Evolutionary conservation across 2,888 invertebrate species (phyloP).

Genomic region (Cyclophora albipunctata): DNA sequence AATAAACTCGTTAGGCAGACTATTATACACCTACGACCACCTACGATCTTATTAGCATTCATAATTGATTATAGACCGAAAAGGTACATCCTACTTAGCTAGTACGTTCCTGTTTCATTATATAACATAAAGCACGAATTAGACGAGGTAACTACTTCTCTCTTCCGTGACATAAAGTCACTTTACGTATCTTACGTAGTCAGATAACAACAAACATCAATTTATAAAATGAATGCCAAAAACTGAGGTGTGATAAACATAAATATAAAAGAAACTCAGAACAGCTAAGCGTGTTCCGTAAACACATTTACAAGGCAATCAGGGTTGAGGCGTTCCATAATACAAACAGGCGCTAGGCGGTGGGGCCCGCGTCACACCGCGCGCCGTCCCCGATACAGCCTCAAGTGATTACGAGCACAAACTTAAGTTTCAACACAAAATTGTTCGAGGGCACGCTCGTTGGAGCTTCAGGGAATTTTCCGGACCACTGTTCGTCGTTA

Average conservation of each 20-base stretch:
- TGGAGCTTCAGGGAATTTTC: constrained; percentile 14
- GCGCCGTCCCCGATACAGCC: constrained; percentile 7
- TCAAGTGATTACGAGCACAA: constrained; percentile 6
- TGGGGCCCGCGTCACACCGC: constrained; percentile 1
- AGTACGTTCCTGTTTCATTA: too few relatives aligned
- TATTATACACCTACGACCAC: too few relatives aligned
- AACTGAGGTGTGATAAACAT: not conserved
- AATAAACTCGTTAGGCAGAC: too few relatives aligned
- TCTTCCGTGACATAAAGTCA: too few relatives aligned
- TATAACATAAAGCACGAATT: too few relatives aligned
- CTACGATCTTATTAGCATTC: too few relatives aligned
- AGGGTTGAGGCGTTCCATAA: constrained; percentile 30
- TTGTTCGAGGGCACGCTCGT: constrained; percentile 10
- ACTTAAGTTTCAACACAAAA: constrained; percentile 13
- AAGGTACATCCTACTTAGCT: too few relatives aligned
- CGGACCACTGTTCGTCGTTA: constrained; percentile 14
- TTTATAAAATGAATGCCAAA: too few relatives aligned
- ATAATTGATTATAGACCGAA: too few relatives aligned
- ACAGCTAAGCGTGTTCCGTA: constrained; percentile 15
- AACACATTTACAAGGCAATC: constrained; percentile 25
- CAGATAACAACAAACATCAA: too few relatives aligned
- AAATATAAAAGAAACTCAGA: constrained; percentile 11
- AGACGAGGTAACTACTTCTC: too few relatives aligned
- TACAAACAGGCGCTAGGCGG: constrained; percentile 2
- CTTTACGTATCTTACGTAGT: too few relatives aligned